These are phyloP conservation scores for Chrysocyon brachyurus DNA, from an alignment of 2,797 vertebrate species.

Conservation along the genomic window DNA sequence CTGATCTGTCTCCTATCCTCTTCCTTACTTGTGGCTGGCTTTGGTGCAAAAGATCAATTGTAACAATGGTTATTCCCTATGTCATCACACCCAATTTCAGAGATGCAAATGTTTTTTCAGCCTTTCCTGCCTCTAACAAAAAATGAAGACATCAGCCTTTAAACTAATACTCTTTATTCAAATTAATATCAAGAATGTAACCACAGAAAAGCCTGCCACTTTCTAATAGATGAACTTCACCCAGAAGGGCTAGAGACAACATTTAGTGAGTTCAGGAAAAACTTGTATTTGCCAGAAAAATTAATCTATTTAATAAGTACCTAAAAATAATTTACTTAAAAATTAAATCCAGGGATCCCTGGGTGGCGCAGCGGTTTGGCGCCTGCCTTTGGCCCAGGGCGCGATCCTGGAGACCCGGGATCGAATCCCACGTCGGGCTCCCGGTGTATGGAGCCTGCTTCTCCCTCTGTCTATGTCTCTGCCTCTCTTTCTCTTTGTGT, in stretches of 20 bases:
- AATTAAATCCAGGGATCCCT: neutral
- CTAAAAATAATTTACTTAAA: constrained; percentile 49
- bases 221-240: neutral
- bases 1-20: neutral
- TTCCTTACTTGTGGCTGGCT: constrained; percentile 20
- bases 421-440: no score
- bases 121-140: neutral
- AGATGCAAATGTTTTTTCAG: constrained; percentile 5
- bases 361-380: no score
- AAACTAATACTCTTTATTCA: constrained; percentile 49
- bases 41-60: neutral
- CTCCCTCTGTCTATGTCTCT: no score
- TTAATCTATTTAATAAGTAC: constrained; percentile 30
- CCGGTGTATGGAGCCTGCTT: no score
- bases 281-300: constrained; percentile 12
- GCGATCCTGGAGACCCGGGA: no score
- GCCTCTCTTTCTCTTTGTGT: no score
- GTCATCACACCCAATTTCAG: constrained; percentile 37
- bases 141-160: constrained; percentile 55
- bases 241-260: neutral
- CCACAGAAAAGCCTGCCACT: neutral
- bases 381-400: no score
- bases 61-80: constrained; percentile 29
- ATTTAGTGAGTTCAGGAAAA: constrained; percentile 53
- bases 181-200: constrained; percentile 16